Base-by-base conservation (phyloP, 2,888 invertebrate genomes). In the Phaonia tiefii region DNA sequence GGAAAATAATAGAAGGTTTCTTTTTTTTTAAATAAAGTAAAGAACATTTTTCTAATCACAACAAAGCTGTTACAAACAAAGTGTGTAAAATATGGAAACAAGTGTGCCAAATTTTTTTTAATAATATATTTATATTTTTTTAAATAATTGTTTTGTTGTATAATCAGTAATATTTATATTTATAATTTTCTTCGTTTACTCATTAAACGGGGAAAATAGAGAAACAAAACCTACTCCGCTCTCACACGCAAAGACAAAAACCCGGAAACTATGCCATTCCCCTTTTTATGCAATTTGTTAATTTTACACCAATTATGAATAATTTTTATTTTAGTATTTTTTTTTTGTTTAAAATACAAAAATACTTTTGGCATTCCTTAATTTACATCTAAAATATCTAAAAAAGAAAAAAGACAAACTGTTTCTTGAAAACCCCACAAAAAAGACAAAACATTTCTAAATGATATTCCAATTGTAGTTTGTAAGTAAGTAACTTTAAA, bases 51-150 rank as follows among this genome's bases (percentile, higher is more conserved):
- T 81, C 72, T 78, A 75, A 78, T 72, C 77, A 78, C 75, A 78
- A 63, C 56, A 42, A 77, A 79, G 72, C 70, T 66, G 67, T 71
- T 77, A 60, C 13, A 58, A 31, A 65, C 79, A 75, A 76, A 74
- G 67, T 72, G 49, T 81, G 81, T 78, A 70, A 85, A 87, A 88
- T 85, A 88, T 87, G 88, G 88, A 88, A 88, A 87, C 87, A 78
- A 87, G 89, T 87, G 88, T 88, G 88, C 88, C 88, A 88, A 88
- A 89, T 89, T 88, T 88, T 87, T 84, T 77, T 86, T 79, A 71
- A 39, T 79, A 46, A 63, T 66, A 83, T 78, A 81, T 80, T 83
- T 82, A 63, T 82, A 70, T 75, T 84, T 85, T 86, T 85, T 85
- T 84, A 84, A 75, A 78, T 80, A 72, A 82, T 80, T 79, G 72